phyloP scores from a whole-genome alignment of 92 coral and sea anemone genomes.

The Isaurus tuberculatus region DNA sequence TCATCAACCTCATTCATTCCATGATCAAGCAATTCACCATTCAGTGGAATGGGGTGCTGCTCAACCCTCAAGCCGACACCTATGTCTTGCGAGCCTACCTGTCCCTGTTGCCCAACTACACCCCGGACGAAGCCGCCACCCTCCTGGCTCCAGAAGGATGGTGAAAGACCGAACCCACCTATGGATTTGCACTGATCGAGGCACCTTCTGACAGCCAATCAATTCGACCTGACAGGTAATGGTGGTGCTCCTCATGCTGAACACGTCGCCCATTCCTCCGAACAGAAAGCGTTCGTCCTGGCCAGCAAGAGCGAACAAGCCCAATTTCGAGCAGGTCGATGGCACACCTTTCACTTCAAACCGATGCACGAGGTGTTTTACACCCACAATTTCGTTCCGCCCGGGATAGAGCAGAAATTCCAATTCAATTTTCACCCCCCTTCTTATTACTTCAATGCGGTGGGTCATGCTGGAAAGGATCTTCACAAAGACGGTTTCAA shows the following conservation, averaged over 20 bases:
- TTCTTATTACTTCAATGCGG: background rate
- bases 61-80: slow-evolving; percentile 22
- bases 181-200: background rate
- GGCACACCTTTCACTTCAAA: background rate
- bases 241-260: background rate
- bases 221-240: background rate
- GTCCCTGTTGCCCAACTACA: slow-evolving; percentile 6
- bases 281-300: background rate
- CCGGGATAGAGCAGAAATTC: background rate
- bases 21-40: background rate
- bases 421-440: background rate
- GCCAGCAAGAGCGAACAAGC: background rate
- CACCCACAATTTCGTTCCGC: background rate
- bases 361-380: slow-evolving; percentile 4
- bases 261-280: background rate
- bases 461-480: background rate
- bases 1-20: background rate
- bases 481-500: slow-evolving; percentile 12
- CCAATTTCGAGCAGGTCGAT: background rate
- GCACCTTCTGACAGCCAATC: background rate
- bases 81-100: slow-evolving; percentile 9
- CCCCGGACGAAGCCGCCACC: background rate
- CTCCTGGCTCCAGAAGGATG: slow-evolving; percentile 11
- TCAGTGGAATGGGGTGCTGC: background rate
- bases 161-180: background rate